These are phyloP conservation scores for Hydrozoanthus gracilis DNA, from an alignment of 92 coral and sea anemone genomes.

Conservation along the genomic window DNA sequence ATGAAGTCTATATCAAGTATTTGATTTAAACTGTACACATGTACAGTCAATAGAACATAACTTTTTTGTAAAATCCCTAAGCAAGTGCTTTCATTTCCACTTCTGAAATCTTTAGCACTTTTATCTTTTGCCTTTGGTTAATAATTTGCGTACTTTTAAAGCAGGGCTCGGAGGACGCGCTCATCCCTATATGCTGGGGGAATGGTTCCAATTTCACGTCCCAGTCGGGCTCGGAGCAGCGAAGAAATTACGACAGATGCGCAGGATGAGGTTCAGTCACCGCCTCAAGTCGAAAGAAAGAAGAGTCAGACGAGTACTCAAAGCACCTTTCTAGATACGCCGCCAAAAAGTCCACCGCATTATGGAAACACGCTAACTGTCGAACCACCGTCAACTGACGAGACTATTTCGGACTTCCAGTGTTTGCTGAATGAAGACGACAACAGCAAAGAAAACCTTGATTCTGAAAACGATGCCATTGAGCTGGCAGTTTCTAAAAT, in stretches of 20 bases:
- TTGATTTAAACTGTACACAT: too few relatives aligned
- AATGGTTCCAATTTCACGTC: conserved; percentile 78
- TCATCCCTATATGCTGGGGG: conserved; percentile 96
- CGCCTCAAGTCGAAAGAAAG: conserved; percentile 74
- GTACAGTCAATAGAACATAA: too few relatives aligned
- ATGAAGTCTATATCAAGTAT: too few relatives aligned
- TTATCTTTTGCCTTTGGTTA: background rate
- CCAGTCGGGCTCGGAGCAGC: conserved; percentile 78
- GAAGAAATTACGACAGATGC: conserved; percentile 70
- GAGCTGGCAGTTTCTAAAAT: conserved; percentile 57
- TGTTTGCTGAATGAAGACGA: conserved; percentile 51
- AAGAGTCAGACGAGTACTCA: conserved; percentile 95
- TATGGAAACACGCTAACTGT: conserved; percentile 85
- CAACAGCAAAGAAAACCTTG: background rate
- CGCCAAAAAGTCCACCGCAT: conserved; percentile 89
- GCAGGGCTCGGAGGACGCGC: conserved; percentile 93
- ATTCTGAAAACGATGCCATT: conserved; percentile 57
- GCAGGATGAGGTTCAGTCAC: conserved; percentile 28
- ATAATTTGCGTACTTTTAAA: background rate
- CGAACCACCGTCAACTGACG: conserved; percentile 76
- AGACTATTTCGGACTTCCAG: conserved; percentile 69
- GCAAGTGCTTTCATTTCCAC: too few relatives aligned
- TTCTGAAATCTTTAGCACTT: background rate
- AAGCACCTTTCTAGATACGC: conserved; percentile 92
- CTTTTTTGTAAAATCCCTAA: too few relatives aligned